Percentiles rank a stretch among this genome's conserved stretches.
Conservation (phyloP, 2,113 vertebrate species). For the Rynchops niger region DNA sequence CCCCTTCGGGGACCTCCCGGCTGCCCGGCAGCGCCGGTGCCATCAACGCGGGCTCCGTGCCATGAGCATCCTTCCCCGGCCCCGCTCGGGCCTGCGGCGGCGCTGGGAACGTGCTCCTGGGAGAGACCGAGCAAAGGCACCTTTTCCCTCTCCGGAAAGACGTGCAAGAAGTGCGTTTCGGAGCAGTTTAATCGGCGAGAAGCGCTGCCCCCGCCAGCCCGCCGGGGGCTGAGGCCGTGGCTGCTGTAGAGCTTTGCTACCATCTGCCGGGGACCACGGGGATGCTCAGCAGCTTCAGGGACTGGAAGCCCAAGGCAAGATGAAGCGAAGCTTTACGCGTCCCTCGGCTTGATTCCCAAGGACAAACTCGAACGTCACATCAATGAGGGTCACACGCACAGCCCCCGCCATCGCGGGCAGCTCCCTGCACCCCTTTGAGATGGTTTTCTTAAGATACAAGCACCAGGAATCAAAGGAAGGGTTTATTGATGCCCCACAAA, state of each 20-base stretch:
- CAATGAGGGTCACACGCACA: background rate
- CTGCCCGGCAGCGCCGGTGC: accelerated
- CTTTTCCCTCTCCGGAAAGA: background rate
- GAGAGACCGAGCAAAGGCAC: background rate
- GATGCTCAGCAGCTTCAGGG: background rate
- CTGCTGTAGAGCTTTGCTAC: constrained; percentile 67
- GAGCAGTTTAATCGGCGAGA: background rate
- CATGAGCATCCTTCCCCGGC: background rate
- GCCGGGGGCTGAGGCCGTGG: background rate
- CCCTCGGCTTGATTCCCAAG: background rate
- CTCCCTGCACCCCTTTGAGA: background rate
- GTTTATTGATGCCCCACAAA: background rate
- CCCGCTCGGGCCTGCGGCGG: background rate
- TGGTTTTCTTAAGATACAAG: background rate
- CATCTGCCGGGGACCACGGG: constrained; percentile 51
- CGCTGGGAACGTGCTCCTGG: background rate
- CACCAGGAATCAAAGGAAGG: background rate
- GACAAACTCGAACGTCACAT: background rate
- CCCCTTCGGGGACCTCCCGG: background rate
- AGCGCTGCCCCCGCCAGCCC: background rate
- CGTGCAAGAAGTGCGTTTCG: background rate
- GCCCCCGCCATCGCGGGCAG: background rate
- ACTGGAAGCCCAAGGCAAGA: background rate
- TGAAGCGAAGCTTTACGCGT: background rate
- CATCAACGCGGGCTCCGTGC: accelerated